Base-by-base conservation (phyloP, 2,888 invertebrate genomes). In the Schizaphis graminum region DNA sequence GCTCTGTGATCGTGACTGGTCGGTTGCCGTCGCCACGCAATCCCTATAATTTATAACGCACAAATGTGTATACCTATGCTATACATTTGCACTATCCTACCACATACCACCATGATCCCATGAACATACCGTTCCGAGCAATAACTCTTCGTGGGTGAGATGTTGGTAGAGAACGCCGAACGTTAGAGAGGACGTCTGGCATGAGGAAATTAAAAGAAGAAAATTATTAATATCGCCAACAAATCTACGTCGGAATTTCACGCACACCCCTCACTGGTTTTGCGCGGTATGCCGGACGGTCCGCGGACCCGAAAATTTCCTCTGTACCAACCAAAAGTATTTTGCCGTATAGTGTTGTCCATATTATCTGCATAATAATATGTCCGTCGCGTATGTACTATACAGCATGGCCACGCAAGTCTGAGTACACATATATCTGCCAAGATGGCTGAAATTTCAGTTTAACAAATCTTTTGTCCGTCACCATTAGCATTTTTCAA, bases 211-310 rank as follows among this genome's bases (percentile, higher is more conserved):
- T 94, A 94, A 91, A 94, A 94, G 91, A 91, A 57, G 49, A 86
- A 86, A 91, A 94, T 94, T 94, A 91, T 94, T 94, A 91, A 94
- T 86, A 94, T 87, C 86, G 53, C 87, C 41, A 91, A 94, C 94
- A 94, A 90, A 94, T 91, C 94, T 89, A 91, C 53, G 91, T 94
- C 94, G 93, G 89, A 89, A 89, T 93, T 77, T 35, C 53, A 16
- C 84, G 53, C n/a, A 35, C 88, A 49, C n/a, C 21, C 88, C 35
- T 77, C 21, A n/a, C 8, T n/a, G 53, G 11, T 35, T 21, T 44
- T 44, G n/a, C 35, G 7, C 13, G 77, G 24, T 41, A 41, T 41
- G 28, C 44, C 41, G 89, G 49, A 90, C 44, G 16, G 24, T 28
- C 28, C 44, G 7, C 2, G 57, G 5, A 28, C 57, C 57, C 57